A percentile compares a stretch with the other conserved stretches of the same genome.
Conservation (phyloP, 1,140 invertebrate genomes). For the Scaptodrosophila lebanonensis region DNA sequence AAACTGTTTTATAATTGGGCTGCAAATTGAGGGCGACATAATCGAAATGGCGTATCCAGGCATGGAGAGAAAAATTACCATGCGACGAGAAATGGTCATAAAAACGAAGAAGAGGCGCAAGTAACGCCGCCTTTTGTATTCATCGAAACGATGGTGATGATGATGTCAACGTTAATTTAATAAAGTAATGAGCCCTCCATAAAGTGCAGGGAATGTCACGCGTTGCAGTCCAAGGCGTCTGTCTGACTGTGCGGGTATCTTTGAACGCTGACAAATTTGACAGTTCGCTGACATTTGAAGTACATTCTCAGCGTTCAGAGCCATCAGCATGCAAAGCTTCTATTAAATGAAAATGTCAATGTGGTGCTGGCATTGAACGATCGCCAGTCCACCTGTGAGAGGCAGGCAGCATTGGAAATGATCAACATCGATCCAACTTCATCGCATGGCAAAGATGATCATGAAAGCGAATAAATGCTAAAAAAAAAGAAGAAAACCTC, state of each 20-base stretch:
- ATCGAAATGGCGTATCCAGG: conserved; percentile 1
- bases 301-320: conserved; percentile 5
- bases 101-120: neutral
- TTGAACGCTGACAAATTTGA: conserved; percentile 53
- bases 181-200: conserved; percentile 48
- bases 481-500: too few relatives aligned
- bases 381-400: too few relatives aligned
- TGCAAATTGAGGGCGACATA: conserved; percentile 1
- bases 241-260: conserved; percentile 5
- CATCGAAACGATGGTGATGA: conserved; percentile 15
- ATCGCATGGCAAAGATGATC: too few relatives aligned
- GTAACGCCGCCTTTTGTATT: too few relatives aligned
- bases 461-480: too few relatives aligned
- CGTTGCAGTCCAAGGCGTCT: neutral
- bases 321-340: conserved; percentile 2
- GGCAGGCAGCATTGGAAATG: too few relatives aligned
- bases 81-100: conserved; percentile 30
- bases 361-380: conserved; percentile 33
- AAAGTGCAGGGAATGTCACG: conserved; percentile 26
- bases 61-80: conserved; percentile 30
- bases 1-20: conserved; percentile 49
- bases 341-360: conserved; percentile 55
- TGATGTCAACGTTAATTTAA: conserved; percentile 51
- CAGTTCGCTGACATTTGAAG: conserved; percentile 61
- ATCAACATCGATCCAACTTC: too few relatives aligned